A percentile compares a stretch with the other conserved stretches of the same genome.
Evolutionary conservation across 2,797 vertebrate species (phyloP).

Genomic region (Steatocranus sp.): DNA sequence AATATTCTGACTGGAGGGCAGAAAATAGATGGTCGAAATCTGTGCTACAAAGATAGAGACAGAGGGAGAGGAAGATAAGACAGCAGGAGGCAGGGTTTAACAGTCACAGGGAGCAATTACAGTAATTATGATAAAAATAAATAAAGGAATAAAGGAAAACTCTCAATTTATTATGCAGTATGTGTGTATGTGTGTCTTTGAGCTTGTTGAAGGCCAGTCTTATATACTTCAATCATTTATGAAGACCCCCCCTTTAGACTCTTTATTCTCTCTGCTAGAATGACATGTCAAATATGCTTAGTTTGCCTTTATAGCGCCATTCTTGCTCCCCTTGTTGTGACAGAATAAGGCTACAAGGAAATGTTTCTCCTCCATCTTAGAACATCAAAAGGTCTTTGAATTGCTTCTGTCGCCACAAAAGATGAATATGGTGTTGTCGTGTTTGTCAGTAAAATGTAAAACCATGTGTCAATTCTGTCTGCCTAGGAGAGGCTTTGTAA

Average conservation of each 20-base stretch:
- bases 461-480: conserved; percentile 62
- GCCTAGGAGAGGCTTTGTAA: conserved; percentile 50
- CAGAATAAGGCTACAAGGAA: conserved; percentile 75
- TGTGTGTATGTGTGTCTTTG: not conserved
- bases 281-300: conserved; percentile 66
- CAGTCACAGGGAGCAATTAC: not conserved
- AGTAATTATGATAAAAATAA: not conserved
- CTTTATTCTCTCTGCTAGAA: conserved; percentile 53
- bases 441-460: conserved; percentile 64
- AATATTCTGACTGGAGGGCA: conserved; percentile 54
- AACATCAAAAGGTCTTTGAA: conserved; percentile 74
- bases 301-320: conserved; percentile 59
- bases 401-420: conserved; percentile 61
- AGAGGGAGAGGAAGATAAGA: not conserved
- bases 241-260: conserved; percentile 49
- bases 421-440: conserved; percentile 67
- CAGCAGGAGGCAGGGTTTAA: not conserved
- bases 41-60: conserved; percentile 9
- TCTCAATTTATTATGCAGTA: not conserved
- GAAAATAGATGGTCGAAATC: conserved; percentile 20
- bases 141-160: not conserved
- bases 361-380: conserved; percentile 60
- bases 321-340: conserved; percentile 67
- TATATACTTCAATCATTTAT: conserved; percentile 38
- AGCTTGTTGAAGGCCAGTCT: conserved; percentile 4